phyloP scores from a whole-genome alignment of 2,113 vertebrate species.

The Procapra przewalskii region DNA sequence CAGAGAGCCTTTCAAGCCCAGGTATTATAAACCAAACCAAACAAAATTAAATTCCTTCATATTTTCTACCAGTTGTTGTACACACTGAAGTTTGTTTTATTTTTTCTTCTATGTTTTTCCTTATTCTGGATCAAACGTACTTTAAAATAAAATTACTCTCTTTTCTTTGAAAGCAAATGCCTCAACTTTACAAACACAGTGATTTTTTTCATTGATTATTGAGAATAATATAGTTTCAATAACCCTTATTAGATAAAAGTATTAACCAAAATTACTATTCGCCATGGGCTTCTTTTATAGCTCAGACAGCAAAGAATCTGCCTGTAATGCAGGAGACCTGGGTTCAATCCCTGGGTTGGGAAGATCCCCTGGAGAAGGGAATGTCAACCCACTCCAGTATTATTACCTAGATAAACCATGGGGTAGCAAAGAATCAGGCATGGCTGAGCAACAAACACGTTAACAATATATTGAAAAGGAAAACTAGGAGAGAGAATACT shows the following conservation, averaged over 20 bases:
- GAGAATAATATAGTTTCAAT: background rate
- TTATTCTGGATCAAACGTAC: background rate
- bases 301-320: background rate
- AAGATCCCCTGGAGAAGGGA: background rate
- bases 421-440: background rate
- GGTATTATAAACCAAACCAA: background rate
- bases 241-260: background rate
- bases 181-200: background rate
- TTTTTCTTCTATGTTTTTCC: background rate
- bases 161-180: background rate
- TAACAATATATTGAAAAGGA: background rate
- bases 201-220: background rate
- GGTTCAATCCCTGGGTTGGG: background rate
- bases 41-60: background rate
- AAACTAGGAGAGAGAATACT: background rate
- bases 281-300: background rate
- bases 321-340: background rate
- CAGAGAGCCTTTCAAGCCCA: background rate
- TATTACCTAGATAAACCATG: background rate
- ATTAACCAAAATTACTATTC: background rate
- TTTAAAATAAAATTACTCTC: background rate
- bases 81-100: background rate
- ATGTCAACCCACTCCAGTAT: background rate
- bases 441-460: background rate
- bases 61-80: background rate